Base-by-base conservation (phyloP, 2,797 vertebrate species). In the Heterohyrax brucei region DNA sequence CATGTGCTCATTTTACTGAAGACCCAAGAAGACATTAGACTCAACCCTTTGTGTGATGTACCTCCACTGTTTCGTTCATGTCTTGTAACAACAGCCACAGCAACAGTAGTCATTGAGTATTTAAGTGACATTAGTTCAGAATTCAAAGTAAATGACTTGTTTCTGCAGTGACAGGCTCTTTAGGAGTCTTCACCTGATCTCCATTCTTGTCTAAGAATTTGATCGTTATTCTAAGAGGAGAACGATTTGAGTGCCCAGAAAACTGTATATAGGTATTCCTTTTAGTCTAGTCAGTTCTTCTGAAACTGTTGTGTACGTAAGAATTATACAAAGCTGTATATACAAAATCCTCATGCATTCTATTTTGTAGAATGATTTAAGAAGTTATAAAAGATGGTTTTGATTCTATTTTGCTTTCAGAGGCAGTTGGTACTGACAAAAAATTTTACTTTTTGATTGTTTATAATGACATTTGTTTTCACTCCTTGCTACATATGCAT, bases 181-280 rank as follows among this genome's bases (percentile, higher is more conserved):
- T 62, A 82, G n/a, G 91, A 94, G 39, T 70, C 53, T 89, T 92
- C 64, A 80, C 10, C 50, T 13, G 26, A 5, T 89, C 44, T 48
- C 30, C 10, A 14, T 66, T 77, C 59, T 46, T 66, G 46, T 77
- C 24, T 77, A 19, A 18, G 28, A 72, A 72, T 73, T 56, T 81
- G 50, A 33, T 91, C 24, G 48, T 90, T 85, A 22, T 81, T 48
- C 24, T 86, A 91, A 72, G 33, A 28, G 62, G 70, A 82, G 48
- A 93, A 73, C 91, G n/a, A 88, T 77, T 91, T 91, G 95, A 53
- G 39, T 78, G 33, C 22, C 53, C 28, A 26, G 66, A 83, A 79
- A 39, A 81, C 13, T 84, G 7, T 81, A 24, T 26, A 3, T 77
- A 84, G 46, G n/a, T 78, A 88, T 93, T 61, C 39, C 21, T 91